These are phyloP conservation scores for Laterallus jamaicensis DNA, from an alignment of 2,113 vertebrate genomes.

Conservation along the genomic window DNA sequence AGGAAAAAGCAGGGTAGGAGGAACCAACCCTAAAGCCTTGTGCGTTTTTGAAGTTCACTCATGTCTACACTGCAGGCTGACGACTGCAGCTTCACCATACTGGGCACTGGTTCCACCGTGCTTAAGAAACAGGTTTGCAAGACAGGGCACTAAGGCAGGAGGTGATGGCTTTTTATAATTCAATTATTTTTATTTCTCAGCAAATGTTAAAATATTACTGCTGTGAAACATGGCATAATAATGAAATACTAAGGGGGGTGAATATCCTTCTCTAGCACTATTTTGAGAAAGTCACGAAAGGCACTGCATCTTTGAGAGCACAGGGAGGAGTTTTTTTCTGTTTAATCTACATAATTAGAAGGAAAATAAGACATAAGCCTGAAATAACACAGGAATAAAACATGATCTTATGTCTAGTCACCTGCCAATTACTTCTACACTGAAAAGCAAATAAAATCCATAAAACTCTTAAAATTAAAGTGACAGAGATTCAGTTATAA, in stretches of 20 bases:
- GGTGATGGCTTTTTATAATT: neutral
- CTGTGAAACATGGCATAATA: neutral
- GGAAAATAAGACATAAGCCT: constrained; percentile 47
- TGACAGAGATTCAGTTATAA: constrained; percentile 13
- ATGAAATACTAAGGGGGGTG: neutral
- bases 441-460: constrained; percentile 29
- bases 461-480: constrained; percentile 3
- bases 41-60: neutral
- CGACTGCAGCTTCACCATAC: neutral
- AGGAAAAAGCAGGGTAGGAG: neutral
- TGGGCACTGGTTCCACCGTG: neutral
- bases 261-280: neutral
- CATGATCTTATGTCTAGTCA: constrained; percentile 45
- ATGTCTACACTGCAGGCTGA: neutral
- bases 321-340: neutral
- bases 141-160: neutral
- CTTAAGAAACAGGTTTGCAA: rapidly evolving
- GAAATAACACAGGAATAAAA: constrained; percentile 37
- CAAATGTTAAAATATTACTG: neutral
- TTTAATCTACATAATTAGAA: constrained; percentile 50
- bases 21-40: neutral
- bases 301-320: neutral
- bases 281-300: constrained; percentile 38
- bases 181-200: neutral
- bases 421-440: constrained; percentile 31